phyloP scores from a whole-genome alignment of 92 coral and sea anemone species.

The Porites evermanni region DNA sequence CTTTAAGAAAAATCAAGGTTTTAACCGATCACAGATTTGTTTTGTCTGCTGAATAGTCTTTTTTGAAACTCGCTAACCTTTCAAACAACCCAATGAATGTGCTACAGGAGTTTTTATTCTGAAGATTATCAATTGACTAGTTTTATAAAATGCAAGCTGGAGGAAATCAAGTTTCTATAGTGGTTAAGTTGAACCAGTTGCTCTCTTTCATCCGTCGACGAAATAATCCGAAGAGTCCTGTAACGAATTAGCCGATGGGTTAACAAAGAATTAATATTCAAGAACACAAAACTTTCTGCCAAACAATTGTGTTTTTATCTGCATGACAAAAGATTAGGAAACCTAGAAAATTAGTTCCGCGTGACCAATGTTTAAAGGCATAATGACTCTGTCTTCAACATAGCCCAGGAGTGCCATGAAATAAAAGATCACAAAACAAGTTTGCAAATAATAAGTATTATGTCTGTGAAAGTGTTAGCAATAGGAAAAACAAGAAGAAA shows the following conservation, averaged over 20 bases:
- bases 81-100: not conserved
- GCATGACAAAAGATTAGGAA: constrained; percentile 22
- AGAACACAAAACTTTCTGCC: constrained; percentile 1
- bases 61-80: constrained; percentile 9
- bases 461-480: not conserved
- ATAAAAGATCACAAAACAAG: constrained; percentile 30
- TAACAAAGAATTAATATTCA: constrained; percentile 16
- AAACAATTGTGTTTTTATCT: constrained; percentile 9
- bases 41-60: too few species aligned
- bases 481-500: not conserved
- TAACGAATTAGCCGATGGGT: not conserved
- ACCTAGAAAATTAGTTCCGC: constrained; percentile 18
- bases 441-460: constrained; percentile 1
- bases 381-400: constrained; percentile 31
- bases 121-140: not conserved
- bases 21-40: not conserved
- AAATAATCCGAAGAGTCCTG: not conserved
- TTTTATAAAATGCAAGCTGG: not conserved
- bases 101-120: not conserved
- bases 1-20: not conserved
- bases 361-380: constrained; percentile 39
- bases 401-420: not conserved
- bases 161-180: not conserved
- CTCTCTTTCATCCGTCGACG: not conserved
- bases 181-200: not conserved